A percentile compares a stretch with the other conserved stretches of the same genome.
phyloP scores from a whole-genome alignment of 2,797 vertebrate species.

The Characodon lateralis region DNA sequence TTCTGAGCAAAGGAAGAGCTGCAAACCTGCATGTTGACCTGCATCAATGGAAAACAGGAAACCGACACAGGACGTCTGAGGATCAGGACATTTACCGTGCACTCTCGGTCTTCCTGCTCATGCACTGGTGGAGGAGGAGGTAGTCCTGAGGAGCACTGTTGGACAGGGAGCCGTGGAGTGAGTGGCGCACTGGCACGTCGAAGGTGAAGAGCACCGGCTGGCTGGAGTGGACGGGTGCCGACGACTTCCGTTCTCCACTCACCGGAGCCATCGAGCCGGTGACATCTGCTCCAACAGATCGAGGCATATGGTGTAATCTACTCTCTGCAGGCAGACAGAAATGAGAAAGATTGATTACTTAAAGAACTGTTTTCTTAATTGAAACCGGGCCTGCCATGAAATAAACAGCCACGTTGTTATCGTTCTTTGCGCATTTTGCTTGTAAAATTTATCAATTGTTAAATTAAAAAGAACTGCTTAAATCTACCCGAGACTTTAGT shows the following conservation, averaged over 20 bases:
- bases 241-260: conserved; percentile 88
- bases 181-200: conserved; percentile 85
- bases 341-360: conserved; percentile 45
- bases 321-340: conserved; percentile 81
- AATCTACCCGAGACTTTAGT: conserved; percentile 46
- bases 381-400: not conserved
- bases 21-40: conserved; percentile 76
- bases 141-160: conserved; percentile 98
- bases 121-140: conserved; percentile 97
- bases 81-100: conserved; percentile 85
- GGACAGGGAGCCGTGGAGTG: conserved; percentile 87
- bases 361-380: not conserved
- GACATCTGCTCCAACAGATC: conserved; percentile 89
- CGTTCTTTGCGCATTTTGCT: conserved; percentile 10
- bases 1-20: conserved; percentile 62
- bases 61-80: conserved; percentile 68
- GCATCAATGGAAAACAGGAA: conserved; percentile 76
- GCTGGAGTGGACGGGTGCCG: conserved; percentile 91
- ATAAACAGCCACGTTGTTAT: not conserved
- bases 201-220: conserved; percentile 97
- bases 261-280: conserved; percentile 81
- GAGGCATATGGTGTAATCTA: conserved; percentile 85
- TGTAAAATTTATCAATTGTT: conserved; percentile 37
- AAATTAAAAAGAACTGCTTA: conserved; percentile 41
- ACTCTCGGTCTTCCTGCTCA: conserved; percentile 94